Evolutionary conservation across 2,888 invertebrate species (phyloP).

Genomic region (Anorthoa munda): DNA sequence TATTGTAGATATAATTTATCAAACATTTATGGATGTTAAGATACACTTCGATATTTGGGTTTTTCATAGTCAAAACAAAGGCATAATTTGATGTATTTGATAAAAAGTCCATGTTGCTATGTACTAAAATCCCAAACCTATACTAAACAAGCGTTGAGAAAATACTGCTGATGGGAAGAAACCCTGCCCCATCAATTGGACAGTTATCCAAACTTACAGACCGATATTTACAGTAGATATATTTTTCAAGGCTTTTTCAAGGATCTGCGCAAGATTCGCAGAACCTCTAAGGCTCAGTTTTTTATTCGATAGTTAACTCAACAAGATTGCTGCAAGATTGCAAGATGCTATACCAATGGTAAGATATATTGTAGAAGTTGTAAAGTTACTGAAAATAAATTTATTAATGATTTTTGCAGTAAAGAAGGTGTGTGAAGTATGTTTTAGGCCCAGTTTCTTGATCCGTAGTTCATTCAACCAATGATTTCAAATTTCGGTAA

Average conservation of each 20-base stretch:
- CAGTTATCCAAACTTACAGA: neutral
- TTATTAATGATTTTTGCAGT: too few relatives aligned
- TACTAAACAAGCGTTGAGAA: neutral
- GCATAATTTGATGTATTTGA: neutral
- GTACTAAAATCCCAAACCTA: neutral
- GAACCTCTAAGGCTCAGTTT: neutral
- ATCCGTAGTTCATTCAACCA: too few relatives aligned
- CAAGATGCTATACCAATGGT: too few relatives aligned
- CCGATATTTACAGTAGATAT: neutral
- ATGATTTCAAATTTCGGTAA: too few relatives aligned
- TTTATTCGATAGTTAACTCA: too few relatives aligned
- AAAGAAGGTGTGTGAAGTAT: too few relatives aligned
- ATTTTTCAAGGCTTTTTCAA: too few relatives aligned
- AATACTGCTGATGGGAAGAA: neutral
- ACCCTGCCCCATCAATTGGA: neutral
- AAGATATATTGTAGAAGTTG: too few relatives aligned
- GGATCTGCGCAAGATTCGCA: neutral
- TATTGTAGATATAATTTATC: conserved; percentile 39
- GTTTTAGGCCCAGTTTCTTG: too few relatives aligned
- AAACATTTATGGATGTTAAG: conserved; percentile 30
- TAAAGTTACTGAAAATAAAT: too few relatives aligned
- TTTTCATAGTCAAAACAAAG: conserved; percentile 8
- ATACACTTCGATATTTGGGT: conserved; percentile 17
- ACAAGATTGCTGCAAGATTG: too few relatives aligned
- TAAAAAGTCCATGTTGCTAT: neutral